Conservation (phyloP, 2,113 vertebrate genomes). For the Picathartes gymnocephalus region DNA sequence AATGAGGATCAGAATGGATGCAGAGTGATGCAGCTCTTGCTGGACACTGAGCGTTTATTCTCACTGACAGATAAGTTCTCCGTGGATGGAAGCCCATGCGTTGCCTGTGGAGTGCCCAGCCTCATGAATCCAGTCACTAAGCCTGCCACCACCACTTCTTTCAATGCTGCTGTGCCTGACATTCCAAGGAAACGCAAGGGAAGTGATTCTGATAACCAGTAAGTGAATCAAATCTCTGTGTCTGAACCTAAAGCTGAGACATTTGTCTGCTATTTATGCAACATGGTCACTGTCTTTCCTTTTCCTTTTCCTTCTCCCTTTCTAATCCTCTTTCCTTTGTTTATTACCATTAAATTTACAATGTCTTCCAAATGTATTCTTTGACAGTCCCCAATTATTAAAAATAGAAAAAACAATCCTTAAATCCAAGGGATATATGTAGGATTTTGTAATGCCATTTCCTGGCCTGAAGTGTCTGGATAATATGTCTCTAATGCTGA, state of each 20-base stretch:
- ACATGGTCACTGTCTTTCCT: not conserved
- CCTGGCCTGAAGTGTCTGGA: not conserved
- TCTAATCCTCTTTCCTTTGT: not conserved
- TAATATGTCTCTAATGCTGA: not conserved
- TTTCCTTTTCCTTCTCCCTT: not conserved
- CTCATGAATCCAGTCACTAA: conserved; percentile 66
- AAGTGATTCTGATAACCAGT: conserved; percentile 83
- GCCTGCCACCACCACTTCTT: conserved; percentile 50
- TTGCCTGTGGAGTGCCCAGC: conserved; percentile 58
- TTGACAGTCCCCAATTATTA: not conserved
- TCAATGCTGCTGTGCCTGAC: conserved; percentile 59
- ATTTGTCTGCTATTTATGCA: not conserved
- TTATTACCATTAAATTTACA: not conserved
- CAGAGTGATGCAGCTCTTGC: not conserved
- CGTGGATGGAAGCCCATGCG: conserved; percentile 64
- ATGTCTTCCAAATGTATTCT: not conserved
- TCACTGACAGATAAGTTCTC: conserved; percentile 65
- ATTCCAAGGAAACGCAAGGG: conserved; percentile 85
- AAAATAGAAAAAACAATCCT: not conserved
- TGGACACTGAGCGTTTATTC: not conserved
- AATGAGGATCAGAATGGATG: not conserved
- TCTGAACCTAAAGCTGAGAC: not conserved
- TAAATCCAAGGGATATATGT: not conserved
- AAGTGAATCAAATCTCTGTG: conserved; percentile 44
- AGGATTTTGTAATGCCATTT: not conserved